These are phyloP conservation scores for Homarus gammarus DNA, from an alignment of 2,888 invertebrate genomes.

Conservation along the genomic window DNA sequence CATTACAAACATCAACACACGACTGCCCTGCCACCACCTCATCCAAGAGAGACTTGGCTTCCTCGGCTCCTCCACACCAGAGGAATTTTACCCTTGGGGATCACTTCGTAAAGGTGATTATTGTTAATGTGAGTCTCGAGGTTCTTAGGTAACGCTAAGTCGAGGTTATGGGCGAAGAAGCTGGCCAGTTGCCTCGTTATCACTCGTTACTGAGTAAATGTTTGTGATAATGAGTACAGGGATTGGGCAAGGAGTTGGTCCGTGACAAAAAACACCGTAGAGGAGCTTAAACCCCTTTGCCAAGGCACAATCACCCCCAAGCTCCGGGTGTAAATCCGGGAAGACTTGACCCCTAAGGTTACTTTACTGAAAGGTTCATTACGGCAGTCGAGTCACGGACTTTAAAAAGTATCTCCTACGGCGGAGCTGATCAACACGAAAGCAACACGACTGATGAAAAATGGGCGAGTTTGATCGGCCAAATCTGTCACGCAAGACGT, in stretches of 20 bases:
- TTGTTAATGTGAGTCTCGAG: neutral
- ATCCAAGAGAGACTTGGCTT: neutral
- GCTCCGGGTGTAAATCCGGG: neutral
- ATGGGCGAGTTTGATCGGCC: neutral
- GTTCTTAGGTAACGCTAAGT: neutral
- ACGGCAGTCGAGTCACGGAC: neutral
- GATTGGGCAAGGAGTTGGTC: neutral
- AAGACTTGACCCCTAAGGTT: neutral
- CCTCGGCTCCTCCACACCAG: neutral
- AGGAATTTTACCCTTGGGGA: constrained; percentile 1
- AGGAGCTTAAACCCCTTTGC: neutral
- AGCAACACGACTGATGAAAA: neutral
- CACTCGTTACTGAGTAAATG: neutral
- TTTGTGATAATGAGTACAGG: neutral
- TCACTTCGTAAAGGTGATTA: neutral
- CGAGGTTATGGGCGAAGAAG: neutral
- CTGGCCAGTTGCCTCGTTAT: neutral
- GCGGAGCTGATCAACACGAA: neutral
- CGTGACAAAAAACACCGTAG: neutral
- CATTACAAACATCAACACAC: constrained; percentile 13
- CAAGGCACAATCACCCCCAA: neutral
- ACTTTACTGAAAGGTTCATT: neutral
- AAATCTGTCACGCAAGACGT: neutral
- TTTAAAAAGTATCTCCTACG: neutral
- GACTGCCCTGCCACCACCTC: neutral